These are phyloP conservation scores for Chrysomela aeneicollis DNA, from an alignment of 2,888 invertebrate genomes.

Conservation along the genomic window DNA sequence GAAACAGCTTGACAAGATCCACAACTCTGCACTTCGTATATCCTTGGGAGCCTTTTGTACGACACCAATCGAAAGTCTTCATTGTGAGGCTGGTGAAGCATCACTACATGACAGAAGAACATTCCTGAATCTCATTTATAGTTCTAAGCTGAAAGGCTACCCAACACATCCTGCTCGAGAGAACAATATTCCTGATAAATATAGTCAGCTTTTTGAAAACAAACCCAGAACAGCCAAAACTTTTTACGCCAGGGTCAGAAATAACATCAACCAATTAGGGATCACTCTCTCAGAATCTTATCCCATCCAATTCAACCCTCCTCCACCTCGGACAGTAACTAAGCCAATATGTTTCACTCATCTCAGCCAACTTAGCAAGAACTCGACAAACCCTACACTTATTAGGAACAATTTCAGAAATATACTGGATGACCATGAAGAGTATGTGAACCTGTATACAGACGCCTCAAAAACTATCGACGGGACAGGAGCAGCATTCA, in stretches of 20 bases:
- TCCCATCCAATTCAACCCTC: not conserved
- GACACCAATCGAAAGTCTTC: no score
- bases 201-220: not conserved
- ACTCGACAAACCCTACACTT: not conserved
- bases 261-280: not conserved
- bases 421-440: no score
- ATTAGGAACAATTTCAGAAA: not conserved
- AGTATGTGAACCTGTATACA: no score
- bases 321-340: not conserved
- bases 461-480: no score
- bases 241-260: not conserved
- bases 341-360: not conserved
- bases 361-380: not conserved
- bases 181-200: no score
- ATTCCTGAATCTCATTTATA: not conserved
- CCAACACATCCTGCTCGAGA: slow-evolving; percentile 8
- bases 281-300: no score
- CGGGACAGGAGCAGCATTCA: no score
- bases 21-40: slow-evolving; percentile 1
- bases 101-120: not conserved
- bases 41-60: not conserved
- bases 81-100: not conserved
- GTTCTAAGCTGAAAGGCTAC: not conserved
- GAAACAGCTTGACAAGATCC: not conserved
- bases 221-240: not conserved